Conservation (phyloP, 2,113 vertebrate genomes). For the Muntiacus muntjak region DNA sequence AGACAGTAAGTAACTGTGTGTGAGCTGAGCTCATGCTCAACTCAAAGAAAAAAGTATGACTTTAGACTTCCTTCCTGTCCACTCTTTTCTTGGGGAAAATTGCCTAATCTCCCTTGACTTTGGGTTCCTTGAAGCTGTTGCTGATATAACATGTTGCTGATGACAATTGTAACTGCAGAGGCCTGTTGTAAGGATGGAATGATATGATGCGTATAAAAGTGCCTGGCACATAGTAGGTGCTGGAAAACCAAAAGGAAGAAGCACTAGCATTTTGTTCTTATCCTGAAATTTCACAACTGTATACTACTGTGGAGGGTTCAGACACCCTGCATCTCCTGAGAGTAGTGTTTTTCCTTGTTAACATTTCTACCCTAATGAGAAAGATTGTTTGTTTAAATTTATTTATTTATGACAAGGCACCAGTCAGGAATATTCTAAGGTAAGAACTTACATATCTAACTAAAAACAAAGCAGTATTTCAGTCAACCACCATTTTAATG, state of each 20-base stretch:
- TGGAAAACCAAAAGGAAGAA: not conserved
- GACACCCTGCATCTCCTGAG: not conserved
- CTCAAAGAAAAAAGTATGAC: not conserved
- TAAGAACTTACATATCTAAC: not conserved
- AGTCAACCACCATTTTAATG: not conserved
- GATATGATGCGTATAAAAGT: not conserved
- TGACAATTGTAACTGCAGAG: not conserved
- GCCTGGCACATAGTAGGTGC: not conserved
- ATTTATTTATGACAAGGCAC: not conserved
- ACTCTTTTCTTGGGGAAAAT: not conserved
- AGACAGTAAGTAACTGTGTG: constrained; percentile 45
- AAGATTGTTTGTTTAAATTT: not conserved
- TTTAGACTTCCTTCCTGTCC: not conserved
- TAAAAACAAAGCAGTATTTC: not conserved
- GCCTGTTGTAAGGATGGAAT: not conserved
- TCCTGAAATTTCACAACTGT: not conserved
- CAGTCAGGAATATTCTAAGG: not conserved
- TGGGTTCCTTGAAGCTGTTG: not conserved
- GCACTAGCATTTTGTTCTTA: not conserved
- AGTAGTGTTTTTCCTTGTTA: not conserved
- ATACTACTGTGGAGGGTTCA: not conserved
- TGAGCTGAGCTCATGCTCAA: not conserved
- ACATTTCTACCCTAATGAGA: not conserved
- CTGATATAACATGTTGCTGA: not conserved
- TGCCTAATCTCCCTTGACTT: not conserved